A percentile compares a stretch with the other conserved stretches of the same genome.
Evolutionary conservation across 2,888 invertebrate species (phyloP).

Genomic region (Drosophila stalkeri): DNA sequence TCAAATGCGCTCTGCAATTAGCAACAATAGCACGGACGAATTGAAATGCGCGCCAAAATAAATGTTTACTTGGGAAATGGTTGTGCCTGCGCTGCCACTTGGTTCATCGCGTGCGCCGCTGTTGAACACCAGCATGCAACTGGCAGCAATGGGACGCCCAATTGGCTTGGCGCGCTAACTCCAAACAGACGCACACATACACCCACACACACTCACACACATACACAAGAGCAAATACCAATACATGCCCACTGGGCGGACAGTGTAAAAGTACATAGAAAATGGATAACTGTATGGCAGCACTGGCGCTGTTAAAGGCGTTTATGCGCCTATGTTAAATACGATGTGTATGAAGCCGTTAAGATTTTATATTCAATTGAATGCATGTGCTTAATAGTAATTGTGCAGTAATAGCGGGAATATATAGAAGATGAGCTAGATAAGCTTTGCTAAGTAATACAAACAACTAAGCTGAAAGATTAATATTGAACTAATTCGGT

Average conservation of each 20-base stretch:
- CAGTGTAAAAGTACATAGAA: background rate
- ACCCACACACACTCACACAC: too few relatives aligned
- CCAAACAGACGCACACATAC: constrained; percentile 17
- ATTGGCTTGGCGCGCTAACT: constrained; percentile 49
- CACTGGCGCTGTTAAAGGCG: constrained; percentile 44
- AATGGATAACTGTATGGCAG: constrained; percentile 19
- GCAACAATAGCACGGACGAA: constrained; percentile 14
- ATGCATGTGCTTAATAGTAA: background rate
- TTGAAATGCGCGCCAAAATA: constrained; percentile 70
- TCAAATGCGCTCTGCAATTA: constrained; percentile 57
- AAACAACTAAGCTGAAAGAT: background rate
- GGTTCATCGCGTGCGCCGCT: constrained; percentile 37
- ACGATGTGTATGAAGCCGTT: background rate
- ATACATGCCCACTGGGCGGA: background rate
- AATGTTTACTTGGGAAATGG: constrained; percentile 5
- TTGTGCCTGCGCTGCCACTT: background rate
- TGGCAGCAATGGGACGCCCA: constrained; percentile 42
- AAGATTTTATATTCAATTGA: background rate
- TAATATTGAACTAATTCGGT: background rate
- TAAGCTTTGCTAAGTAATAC: background rate
- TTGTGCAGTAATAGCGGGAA: too few relatives aligned
- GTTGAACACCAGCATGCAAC: constrained; percentile 67
- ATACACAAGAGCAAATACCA: background rate
- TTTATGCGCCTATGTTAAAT: constrained; percentile 8
- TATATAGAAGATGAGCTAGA: background rate